These are phyloP conservation scores for Artibeus jamaicensis DNA, from an alignment of 2,797 vertebrate genomes.

Conservation along the genomic window DNA sequence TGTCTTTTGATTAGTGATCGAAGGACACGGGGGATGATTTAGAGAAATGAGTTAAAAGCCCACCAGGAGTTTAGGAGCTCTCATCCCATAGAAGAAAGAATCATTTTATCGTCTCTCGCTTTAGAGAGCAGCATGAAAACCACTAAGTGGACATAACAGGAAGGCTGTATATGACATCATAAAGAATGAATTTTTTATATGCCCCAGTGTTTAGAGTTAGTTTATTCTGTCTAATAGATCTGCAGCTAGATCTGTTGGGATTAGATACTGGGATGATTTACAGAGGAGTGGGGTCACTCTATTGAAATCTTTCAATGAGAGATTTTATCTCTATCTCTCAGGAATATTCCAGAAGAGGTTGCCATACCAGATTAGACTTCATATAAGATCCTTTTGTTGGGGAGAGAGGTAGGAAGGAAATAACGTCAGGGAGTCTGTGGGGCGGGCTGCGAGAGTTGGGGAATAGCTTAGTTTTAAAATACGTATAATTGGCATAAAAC, in stretches of 20 bases:
- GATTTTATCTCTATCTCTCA: not conserved
- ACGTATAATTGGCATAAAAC: not conserved
- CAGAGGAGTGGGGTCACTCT: not conserved
- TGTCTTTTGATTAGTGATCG: not conserved
- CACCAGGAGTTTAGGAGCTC: not conserved
- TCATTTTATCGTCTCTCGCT: not conserved
- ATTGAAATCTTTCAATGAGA: not conserved
- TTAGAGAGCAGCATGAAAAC: not conserved
- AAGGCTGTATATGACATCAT: not conserved
- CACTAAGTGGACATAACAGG: not conserved
- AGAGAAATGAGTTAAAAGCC: not conserved
- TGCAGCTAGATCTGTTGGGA: not conserved
- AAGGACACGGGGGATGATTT: not conserved
- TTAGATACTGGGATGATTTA: not conserved
- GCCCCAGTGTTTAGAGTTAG: not conserved
- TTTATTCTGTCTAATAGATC: not conserved
- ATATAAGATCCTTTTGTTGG: not conserved
- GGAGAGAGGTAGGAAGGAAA: not conserved
- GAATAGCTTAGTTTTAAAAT: not conserved
- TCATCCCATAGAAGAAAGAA: not conserved
- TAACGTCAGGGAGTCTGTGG: not conserved
- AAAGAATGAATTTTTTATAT: not conserved
- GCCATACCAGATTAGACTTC: not conserved
- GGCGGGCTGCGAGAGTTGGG: not conserved
- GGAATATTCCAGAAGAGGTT: not conserved